Base-by-base conservation (phyloP, 2,113 vertebrate genomes). In the Sturnira hondurensis region DNA sequence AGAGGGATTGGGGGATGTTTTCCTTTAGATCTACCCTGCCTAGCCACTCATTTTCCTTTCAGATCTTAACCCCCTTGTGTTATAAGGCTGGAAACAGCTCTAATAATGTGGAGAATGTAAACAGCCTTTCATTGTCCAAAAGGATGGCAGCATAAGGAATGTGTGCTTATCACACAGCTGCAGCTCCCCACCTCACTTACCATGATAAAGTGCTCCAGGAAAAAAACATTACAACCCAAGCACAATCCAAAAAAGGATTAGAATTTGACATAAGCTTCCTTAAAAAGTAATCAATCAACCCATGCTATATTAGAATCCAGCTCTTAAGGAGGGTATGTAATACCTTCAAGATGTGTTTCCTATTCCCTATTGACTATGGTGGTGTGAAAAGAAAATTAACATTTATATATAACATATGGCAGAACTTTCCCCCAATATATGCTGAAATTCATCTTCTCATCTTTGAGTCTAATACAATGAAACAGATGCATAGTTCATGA, bases 241-340 rank as follows among this genome's bases (percentile, higher is more conserved):
- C 98, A 99, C 99, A 99, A 99, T 98, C 98, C 99, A 98, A 99
- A 99, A 99, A 98, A 95, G 98, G 99, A 99, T 99, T 99, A 99
- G 98, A 98, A 99, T 99, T 99, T 99, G 99, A 99, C 99, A 99
- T 99, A 99, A 99, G 99, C 99, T 99, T 99, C 98, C 99, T 99
- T 98, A 99, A 99, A 99, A 99, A 99, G 98, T 98, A 99, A 99
- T 99, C 99, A 99, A 99, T 99, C 99, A 99, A 99, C 97, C 98
- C 98, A 97, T 98, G 99, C 98, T 98, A 98, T 99, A 99, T 99
- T 99, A 99, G 98, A 98, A 98, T 98, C 98, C 97, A 94, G 98
- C 98, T 99, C 99, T 99, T 99, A 99, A 99, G 98, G 98, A 98
- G 98, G 97, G 93, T 97, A 98, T 98, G 98, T 99, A 99, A 99